These are phyloP conservation scores for Anarsia innoxiella DNA, from an alignment of 2,888 invertebrate species.

Conservation along the genomic window DNA sequence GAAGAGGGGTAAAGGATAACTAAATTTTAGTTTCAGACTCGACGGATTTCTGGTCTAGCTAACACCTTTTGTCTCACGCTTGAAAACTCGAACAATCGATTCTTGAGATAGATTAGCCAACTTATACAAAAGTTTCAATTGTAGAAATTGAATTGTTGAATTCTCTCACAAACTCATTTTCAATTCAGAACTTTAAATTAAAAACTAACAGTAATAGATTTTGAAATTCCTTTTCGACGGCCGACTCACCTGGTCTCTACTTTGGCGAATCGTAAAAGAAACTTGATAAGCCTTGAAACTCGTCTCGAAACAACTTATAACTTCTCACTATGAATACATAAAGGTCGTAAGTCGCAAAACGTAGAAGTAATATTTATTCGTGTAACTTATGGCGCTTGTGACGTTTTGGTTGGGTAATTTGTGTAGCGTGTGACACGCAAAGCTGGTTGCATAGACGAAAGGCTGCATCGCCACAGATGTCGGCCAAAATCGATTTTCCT, in stretches of 20 bases:
- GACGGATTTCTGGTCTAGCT: too few relatives aligned
- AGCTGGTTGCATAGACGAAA: slow-evolving; percentile 50
- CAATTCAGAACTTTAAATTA: slow-evolving; percentile 11
- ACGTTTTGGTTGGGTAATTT: slow-evolving; percentile 18
- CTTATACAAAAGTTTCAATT: too few relatives aligned
- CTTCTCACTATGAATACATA: too few relatives aligned
- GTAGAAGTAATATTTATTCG: slow-evolving; percentile 2
- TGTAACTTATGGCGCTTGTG: slow-evolving; percentile 16
- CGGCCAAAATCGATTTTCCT: slow-evolving; percentile 50
- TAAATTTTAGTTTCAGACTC: too few relatives aligned
- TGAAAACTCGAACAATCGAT: too few relatives aligned
- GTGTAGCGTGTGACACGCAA: slow-evolving; percentile 61
- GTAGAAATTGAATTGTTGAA: too few relatives aligned
- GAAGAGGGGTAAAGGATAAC: too few relatives aligned
- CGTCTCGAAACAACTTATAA: not conserved
- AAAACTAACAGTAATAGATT: slow-evolving; percentile 15
- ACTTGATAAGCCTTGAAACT: slow-evolving; percentile 47
- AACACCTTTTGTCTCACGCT: too few relatives aligned
- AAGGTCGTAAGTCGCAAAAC: not conserved
- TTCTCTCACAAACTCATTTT: not conserved
- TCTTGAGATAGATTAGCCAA: too few relatives aligned
- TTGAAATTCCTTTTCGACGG: slow-evolving; percentile 36
- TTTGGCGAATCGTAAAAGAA: slow-evolving; percentile 48
- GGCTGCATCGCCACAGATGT: slow-evolving; percentile 50
- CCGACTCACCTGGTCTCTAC: slow-evolving; percentile 48